Evolutionary conservation across 2,113 vertebrate genomes (phyloP).

Genomic region (Pleuronectes platessa): DNA sequence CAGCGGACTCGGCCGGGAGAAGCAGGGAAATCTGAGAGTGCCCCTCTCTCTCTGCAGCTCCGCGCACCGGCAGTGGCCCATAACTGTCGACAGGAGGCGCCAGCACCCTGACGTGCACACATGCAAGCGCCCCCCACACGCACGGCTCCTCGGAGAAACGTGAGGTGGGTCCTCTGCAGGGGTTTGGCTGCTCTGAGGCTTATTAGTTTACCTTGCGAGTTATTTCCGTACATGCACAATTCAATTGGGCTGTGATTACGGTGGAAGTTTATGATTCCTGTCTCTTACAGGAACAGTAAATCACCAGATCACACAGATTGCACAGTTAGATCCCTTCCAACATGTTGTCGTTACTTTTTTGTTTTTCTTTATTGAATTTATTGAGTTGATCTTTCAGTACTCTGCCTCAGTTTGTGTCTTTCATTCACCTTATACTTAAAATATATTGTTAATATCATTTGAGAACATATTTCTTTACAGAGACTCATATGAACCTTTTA

Average conservation of each 20-base stretch:
- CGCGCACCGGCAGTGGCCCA: constrained; percentile 55
- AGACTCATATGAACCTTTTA: too few species aligned
- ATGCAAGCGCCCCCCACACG: neutral
- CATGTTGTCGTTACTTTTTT: too few species aligned
- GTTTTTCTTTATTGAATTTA: neutral
- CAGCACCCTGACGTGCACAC: constrained; percentile 31
- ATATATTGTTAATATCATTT: too few species aligned
- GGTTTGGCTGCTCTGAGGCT: too few species aligned
- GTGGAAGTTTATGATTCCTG: neutral
- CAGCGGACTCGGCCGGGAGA: constrained; percentile 71
- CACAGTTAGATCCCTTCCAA: neutral
- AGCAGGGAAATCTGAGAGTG: constrained; percentile 76
- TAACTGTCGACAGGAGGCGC: constrained; percentile 77
- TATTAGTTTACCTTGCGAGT: too few species aligned
- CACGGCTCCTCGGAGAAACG: too few species aligned
- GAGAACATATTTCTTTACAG: too few species aligned
- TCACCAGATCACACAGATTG: constrained; percentile 1
- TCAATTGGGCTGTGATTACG: neutral
- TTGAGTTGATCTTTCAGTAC: too few species aligned
- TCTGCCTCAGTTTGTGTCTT: too few species aligned
- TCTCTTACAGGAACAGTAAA: neutral
- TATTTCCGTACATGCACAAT: too few species aligned
- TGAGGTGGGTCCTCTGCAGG: too few species aligned
- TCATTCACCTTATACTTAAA: too few species aligned
- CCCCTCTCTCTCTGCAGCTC: constrained; percentile 73